phyloP scores from a whole-genome alignment of 2,888 invertebrate species.

The Elaeidobius kamerunicus region DNA sequence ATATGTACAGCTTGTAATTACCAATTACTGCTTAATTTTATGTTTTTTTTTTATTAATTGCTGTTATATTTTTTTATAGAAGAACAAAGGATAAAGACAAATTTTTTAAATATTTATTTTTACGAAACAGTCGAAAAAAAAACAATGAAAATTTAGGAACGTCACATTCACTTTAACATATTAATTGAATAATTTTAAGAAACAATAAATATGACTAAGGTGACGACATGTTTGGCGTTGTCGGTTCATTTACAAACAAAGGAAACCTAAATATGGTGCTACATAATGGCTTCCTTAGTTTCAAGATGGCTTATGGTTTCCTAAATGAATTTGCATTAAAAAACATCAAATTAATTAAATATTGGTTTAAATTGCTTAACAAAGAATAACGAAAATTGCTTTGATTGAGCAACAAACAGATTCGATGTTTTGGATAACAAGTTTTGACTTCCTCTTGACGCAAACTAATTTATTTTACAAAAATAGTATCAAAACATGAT shows the following conservation, averaged over 20 bases:
- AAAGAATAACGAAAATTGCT: conserved; percentile 7
- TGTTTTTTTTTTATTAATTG: too few relatives aligned
- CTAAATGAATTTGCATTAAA: conserved; percentile 10
- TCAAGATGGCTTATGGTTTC: conserved; percentile 12
- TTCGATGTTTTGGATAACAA: neutral
- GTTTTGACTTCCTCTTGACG: conserved; percentile 8
- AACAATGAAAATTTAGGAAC: too few relatives aligned
- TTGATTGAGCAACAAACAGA: neutral
- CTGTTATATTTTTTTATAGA: too few relatives aligned
- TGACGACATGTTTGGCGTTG: neutral
- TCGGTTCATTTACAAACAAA: conserved; percentile 8
- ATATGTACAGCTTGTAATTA: too few relatives aligned
- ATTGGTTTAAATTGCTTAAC: too few relatives aligned
- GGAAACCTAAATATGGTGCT: conserved; percentile 21
- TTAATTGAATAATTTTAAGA: neutral
- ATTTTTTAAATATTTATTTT: too few relatives aligned
- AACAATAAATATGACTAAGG: neutral
- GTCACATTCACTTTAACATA: too few relatives aligned
- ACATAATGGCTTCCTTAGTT: conserved; percentile 17
- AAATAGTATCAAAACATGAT: neutral
- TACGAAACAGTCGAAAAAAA: too few relatives aligned
- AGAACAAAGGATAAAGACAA: too few relatives aligned
- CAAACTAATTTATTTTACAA: neutral
- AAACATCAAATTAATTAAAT: too few relatives aligned
- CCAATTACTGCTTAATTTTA: too few relatives aligned